Evolutionary conservation across 2,113 vertebrate species (phyloP).

Genomic region (Pachypanchax playfairii): DNA sequence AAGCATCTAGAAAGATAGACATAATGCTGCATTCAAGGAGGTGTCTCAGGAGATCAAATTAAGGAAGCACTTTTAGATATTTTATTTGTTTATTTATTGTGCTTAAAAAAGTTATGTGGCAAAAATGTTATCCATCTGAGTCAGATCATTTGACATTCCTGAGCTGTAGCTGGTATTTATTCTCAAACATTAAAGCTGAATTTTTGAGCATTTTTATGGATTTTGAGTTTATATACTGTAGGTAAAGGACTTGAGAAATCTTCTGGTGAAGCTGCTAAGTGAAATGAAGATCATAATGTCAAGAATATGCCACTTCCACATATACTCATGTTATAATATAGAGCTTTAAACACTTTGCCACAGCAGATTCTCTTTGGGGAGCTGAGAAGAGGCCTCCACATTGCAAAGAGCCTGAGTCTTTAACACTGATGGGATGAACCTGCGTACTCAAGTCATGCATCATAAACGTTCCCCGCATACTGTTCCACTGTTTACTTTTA

Average conservation of each 20-base stretch:
- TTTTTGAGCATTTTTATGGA: no score
- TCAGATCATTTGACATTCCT: not conserved
- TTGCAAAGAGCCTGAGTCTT: constrained; percentile 30
- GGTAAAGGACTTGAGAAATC: no score
- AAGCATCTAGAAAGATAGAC: constrained; percentile 39
- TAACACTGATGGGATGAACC: constrained; percentile 37
- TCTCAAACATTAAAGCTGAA: no score
- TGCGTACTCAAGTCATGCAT: constrained; percentile 20
- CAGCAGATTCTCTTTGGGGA: constrained; percentile 34
- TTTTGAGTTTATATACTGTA: no score
- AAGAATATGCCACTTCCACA: constrained; percentile 55
- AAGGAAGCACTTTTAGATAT: not conserved
- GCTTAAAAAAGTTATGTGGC: not conserved
- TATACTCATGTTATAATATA: not conserved
- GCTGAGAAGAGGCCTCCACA: constrained; percentile 38
- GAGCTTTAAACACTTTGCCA: constrained; percentile 44
- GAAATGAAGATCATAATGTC: constrained; percentile 34
- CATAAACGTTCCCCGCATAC: constrained; percentile 29
- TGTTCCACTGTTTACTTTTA: constrained; percentile 69
- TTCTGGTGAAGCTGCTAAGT: constrained; percentile 16
- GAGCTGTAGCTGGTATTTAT: no score
- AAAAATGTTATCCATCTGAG: constrained; percentile 6
- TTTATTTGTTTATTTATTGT: constrained; percentile 5
- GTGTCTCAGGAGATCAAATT: constrained; percentile 21
- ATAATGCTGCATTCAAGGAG: constrained; percentile 34